Conservation (phyloP, 2,113 vertebrate species). For the Tupaia tana region DNA sequence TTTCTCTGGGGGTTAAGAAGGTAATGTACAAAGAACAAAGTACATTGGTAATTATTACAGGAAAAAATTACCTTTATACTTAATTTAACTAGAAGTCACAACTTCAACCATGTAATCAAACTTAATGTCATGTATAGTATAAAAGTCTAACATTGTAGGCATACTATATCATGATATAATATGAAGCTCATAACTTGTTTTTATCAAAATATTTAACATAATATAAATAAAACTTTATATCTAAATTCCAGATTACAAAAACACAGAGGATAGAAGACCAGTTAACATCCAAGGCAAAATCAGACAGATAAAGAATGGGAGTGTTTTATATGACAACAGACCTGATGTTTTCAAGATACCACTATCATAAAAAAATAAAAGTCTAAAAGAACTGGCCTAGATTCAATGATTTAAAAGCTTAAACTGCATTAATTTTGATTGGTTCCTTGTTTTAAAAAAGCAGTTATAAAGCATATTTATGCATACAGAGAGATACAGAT, state of each 20-base stretch:
- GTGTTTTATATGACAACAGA: background rate
- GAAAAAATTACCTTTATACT: background rate
- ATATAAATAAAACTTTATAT: background rate
- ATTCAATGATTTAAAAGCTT: background rate
- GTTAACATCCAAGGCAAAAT: background rate
- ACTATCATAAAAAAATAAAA: background rate
- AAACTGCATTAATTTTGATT: background rate
- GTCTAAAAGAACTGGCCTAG: background rate
- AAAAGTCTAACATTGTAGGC: background rate
- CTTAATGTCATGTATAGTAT: background rate
- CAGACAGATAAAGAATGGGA: background rate
- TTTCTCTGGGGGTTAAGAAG: background rate
- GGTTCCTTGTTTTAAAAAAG: background rate
- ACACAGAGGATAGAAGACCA: background rate
- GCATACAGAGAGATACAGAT: background rate
- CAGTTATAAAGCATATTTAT: background rate
- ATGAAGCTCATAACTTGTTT: background rate
- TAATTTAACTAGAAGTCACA: background rate
- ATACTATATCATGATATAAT: background rate
- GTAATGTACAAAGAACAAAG: background rate
- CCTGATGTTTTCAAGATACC: background rate
- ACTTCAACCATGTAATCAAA: background rate
- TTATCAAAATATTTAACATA: background rate
- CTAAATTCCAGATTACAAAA: background rate
- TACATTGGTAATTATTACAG: background rate